Conservation (phyloP, 2,113 vertebrate genomes). For the Melanotaenia duboulayi region DNA sequence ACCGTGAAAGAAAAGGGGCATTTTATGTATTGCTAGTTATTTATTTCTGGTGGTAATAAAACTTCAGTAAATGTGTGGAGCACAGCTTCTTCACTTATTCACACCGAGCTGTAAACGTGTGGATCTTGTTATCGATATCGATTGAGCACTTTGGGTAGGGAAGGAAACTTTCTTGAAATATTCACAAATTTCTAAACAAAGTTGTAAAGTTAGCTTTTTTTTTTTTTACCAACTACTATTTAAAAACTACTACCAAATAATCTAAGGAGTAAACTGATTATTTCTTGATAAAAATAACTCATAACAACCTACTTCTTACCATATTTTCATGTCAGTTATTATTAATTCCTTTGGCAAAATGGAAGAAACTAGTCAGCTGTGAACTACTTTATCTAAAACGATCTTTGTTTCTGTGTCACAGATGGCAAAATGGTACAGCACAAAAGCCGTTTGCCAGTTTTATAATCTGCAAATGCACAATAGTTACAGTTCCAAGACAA, state of each 20-base stretch:
- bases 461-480: conserved; percentile 31
- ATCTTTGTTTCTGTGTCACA: conserved; percentile 14
- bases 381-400: conserved; percentile 7
- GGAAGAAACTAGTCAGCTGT: neutral
- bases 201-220: neutral
- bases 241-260: neutral
- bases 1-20: too few species aligned
- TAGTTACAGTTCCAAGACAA: conserved; percentile 24
- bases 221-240: neutral
- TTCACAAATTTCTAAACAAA: neutral
- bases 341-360: neutral
- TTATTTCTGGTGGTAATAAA: neutral
- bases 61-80: neutral
- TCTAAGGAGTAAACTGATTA: neutral
- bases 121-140: neutral
- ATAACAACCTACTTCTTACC: neutral
- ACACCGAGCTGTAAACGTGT: neutral
- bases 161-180: neutral
- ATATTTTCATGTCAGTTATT: neutral
- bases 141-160: neutral
- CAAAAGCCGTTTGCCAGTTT: conserved; percentile 16
- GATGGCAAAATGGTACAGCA: conserved; percentile 19
- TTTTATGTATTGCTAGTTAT: neutral
- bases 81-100: neutral
- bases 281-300: neutral